A percentile compares a stretch with the other conserved stretches of the same genome.
These are phyloP conservation scores for Chelonus insularis DNA, from an alignment of 1,140 invertebrate genomes.

Conservation along the genomic window DNA sequence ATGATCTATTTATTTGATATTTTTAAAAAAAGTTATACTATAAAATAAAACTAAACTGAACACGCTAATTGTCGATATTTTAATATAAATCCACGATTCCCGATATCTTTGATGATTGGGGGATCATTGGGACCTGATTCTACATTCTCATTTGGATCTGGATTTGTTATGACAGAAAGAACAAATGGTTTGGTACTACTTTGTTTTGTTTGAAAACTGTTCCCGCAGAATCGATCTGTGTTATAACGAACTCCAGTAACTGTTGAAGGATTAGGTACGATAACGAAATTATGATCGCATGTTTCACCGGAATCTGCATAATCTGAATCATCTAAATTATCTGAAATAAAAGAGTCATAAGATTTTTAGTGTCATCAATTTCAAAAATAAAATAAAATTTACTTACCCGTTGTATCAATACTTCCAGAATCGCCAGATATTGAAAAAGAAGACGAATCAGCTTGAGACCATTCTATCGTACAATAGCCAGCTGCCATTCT, in stretches of 20 bases:
- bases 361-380: no score
- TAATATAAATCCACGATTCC: slow-evolving; percentile 74
- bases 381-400: not conserved
- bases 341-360: no score
- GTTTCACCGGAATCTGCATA: slow-evolving; percentile 59
- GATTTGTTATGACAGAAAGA: slow-evolving; percentile 71
- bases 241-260: slow-evolving; percentile 50
- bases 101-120: no score
- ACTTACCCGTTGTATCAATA: slow-evolving; percentile 61
- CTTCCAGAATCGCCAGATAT: slow-evolving; percentile 69
- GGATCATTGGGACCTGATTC: no score
- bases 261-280: slow-evolving; percentile 69
- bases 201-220: slow-evolving; percentile 68
- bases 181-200: slow-evolving; percentile 73
- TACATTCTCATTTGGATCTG: slow-evolving; percentile 37
- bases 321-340: slow-evolving; percentile 48
- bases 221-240: slow-evolving; percentile 75
- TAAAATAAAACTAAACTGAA: slow-evolving; percentile 32
- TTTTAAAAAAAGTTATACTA: not conserved
- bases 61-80: slow-evolving; percentile 72
- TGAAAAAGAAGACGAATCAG: slow-evolving; percentile 68
- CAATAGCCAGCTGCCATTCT: slow-evolving; percentile 70
- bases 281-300: slow-evolving; percentile 73
- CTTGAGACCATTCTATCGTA: slow-evolving; percentile 66
- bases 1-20: not conserved